Evolutionary conservation across 2,113 vertebrate species (phyloP).

Genomic region (Gambusia affinis): DNA sequence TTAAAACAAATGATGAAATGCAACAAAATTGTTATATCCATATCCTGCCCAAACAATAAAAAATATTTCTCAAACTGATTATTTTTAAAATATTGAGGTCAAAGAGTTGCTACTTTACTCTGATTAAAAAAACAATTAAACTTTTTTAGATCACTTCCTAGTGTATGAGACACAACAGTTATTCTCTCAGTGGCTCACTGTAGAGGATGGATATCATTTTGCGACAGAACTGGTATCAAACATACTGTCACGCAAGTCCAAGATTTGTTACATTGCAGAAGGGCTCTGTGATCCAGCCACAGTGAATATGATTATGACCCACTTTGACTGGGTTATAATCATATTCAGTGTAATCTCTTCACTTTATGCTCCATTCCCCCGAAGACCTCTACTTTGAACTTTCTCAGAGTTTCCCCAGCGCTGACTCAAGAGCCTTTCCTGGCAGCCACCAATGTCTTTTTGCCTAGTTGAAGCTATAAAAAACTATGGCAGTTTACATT

Average conservation of each 20-base stretch:
- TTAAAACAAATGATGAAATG: background rate
- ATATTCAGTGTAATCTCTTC: background rate
- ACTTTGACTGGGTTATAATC: constrained; percentile 1
- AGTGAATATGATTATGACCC: constrained; percentile 1
- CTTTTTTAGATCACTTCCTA: background rate
- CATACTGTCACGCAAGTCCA: background rate
- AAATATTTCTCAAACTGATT: background rate
- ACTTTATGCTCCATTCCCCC: background rate
- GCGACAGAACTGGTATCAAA: background rate
- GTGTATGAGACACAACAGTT: background rate
- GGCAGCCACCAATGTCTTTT: background rate
- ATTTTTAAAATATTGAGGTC: too few species aligned
- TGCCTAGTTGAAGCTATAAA: background rate
- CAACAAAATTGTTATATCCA: background rate
- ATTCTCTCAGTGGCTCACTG: background rate
- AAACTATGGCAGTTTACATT: background rate
- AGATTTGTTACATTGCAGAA: background rate
- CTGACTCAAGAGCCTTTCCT: background rate
- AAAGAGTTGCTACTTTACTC: background rate
- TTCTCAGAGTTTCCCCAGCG: constrained; percentile 6
- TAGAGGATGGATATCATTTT: background rate
- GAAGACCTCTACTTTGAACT: background rate
- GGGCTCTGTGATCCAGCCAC: background rate
- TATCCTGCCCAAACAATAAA: background rate
- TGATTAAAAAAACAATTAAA: background rate